Evolutionary conservation across 2,888 invertebrate genomes (phyloP), one percentile per base, ranked within the genome.

Genomic region (Acleris holmiana): DNA sequence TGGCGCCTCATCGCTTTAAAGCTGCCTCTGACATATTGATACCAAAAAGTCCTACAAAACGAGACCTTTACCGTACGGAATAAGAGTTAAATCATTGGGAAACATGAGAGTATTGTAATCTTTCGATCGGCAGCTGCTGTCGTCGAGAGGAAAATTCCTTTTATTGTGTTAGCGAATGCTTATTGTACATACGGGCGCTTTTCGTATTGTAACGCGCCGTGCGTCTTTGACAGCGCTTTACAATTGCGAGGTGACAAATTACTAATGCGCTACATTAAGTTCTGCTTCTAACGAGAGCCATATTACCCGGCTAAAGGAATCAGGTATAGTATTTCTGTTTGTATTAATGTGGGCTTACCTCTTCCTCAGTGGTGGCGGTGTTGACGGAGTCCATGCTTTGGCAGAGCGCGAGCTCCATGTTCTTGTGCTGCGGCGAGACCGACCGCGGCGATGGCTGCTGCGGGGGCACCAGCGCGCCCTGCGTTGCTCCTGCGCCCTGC

Each of bases 341-440:
- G 35, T 35, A 3, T 35, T 35, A 35, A 35, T 35, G 35, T 13
- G 13, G 35, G 91, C 96, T 94, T 83, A 98, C 99, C 98, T 98
- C 99, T 95, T 98, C 99, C 94, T 99, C 98, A 88, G 98, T 97
- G 88, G 97, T 97, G 85, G 96, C 96, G 78, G 98, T 98, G 93
- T 98, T 98, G 87, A 98, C 98, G 80, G 98, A 98, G 94, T 98
- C 98, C 98, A 98, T 98, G 94, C 98, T 98, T 93, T 98, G 98
- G 88, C 98, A 98, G 84, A 97, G 94, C 82, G 97, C 96, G 85
- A 96, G 94, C 84, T 93, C 93, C 93, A 93, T 93, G 79, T 77
- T 91, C 86, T 92, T 90, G 80, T 91, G 89, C 68, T 89, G 91
- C 66, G 91, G 88, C 61, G 90, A 89, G 65, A 80, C 73, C 71